phyloP scores from a whole-genome alignment of 1,140 invertebrate genomes.

The Cydia fagiglandana region DNA sequence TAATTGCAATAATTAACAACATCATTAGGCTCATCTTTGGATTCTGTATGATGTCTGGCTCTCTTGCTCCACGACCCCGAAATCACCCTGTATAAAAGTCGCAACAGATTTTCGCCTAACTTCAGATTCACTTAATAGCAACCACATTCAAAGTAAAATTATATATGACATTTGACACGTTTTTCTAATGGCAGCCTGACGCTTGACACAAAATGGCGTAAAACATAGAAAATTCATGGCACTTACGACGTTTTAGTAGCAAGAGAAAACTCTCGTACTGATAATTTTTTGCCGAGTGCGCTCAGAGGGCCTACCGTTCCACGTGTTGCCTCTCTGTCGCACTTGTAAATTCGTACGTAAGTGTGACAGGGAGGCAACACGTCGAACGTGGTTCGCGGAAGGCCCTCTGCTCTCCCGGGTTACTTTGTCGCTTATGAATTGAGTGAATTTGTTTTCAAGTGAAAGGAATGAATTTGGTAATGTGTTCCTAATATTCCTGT shows the following conservation, averaged over 20 bases:
- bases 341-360: too few relatives aligned
- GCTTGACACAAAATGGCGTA: not conserved
- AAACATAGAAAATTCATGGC: not conserved
- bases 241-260: not conserved
- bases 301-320: too few relatives aligned
- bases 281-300: not conserved
- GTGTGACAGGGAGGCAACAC: too few relatives aligned
- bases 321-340: too few relatives aligned
- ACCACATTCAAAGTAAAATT: not conserved
- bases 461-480: not conserved
- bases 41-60: too few relatives aligned
- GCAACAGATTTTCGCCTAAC: not conserved
- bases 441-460: not conserved
- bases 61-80: too few relatives aligned
- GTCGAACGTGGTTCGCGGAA: too few relatives aligned
- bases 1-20: too few relatives aligned
- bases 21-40: too few relatives aligned
- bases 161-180: not conserved
- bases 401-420: not conserved
- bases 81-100: too few relatives aligned
- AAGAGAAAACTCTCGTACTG: not conserved
- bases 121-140: not conserved
- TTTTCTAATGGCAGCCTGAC: not conserved
- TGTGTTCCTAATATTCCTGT: not conserved
- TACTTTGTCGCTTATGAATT: constrained; percentile 8